A percentile compares a stretch with the other conserved stretches of the same genome.
Evolutionary conservation across 1,140 invertebrate species (phyloP).

Genomic region (Penaeus indicus): DNA sequence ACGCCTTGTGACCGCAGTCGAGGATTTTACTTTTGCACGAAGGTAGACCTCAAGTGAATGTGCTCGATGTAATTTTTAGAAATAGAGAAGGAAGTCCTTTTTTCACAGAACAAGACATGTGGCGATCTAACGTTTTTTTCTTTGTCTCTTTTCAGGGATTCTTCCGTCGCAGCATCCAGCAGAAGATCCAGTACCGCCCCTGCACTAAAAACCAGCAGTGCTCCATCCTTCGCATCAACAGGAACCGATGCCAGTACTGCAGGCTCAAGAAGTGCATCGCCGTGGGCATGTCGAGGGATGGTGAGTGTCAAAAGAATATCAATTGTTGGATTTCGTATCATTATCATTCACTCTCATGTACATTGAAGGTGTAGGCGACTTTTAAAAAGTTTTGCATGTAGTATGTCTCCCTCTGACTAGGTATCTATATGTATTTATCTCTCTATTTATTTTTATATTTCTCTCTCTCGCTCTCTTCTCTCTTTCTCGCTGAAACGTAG

Average conservation of each 20-base stretch:
- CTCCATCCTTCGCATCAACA: slow-evolving; percentile 94
- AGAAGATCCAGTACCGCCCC: slow-evolving; percentile 97
- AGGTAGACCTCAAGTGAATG: neutral
- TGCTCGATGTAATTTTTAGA: too few relatives aligned
- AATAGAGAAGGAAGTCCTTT: neutral
- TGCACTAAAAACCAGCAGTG: slow-evolving; percentile 99
- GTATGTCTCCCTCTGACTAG: too few relatives aligned
- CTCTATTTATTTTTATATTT: neutral
- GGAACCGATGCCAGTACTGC: slow-evolving; percentile 97
- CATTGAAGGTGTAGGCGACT: too few relatives aligned
- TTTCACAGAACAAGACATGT: neutral
- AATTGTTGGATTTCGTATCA: too few relatives aligned
- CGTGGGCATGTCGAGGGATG: slow-evolving; percentile 98
- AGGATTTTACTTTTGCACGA: neutral
- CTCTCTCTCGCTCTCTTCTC: slow-evolving; percentile 57
- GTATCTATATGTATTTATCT: too few relatives aligned
- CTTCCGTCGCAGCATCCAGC: slow-evolving; percentile 89
- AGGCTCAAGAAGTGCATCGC: slow-evolving; percentile 97
- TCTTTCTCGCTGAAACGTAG: slow-evolving; percentile 49
- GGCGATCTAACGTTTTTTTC: slow-evolving; percentile 35
- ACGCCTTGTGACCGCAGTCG: neutral
- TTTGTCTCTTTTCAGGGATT: slow-evolving; percentile 73
- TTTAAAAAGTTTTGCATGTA: too few relatives aligned
- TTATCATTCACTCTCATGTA: too few relatives aligned
- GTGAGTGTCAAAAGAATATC: slow-evolving; percentile 75